Evolutionary conservation across 2,888 invertebrate genomes (phyloP), one percentile per base, ranked within the genome.

Genomic region (Caenorhabditis becei): DNA sequence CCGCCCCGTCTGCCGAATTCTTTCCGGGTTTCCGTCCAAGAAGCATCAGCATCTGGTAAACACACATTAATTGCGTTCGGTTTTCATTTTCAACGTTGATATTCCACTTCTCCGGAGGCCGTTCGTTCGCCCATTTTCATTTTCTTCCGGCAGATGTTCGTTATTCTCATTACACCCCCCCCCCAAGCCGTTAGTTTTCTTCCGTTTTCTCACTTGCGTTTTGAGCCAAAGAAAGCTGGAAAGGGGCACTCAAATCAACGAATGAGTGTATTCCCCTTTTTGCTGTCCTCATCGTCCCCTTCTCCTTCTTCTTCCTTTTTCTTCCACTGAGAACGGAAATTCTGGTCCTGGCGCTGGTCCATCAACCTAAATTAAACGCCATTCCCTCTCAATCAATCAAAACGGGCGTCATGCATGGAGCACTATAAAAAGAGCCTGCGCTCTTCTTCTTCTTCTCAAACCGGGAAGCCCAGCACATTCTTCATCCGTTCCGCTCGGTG

Each of bases 41-140:
- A 32, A 41, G 41, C 41, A 41, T 41, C 41, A 66, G 66, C 66
- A 66, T 75, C 66, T 75, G 75, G 75, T 75, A 75, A 75, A 75
- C 75, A 74, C 65, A 61, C 75, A 75, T 75, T 66, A 75, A 75
- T 75, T 67, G 59, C 35, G 32, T 66, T n/a, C n/a, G n/a, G n/a
- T n/a, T 41, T 41, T 14, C 14, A 7, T 41, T 62, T 61, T 24
- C 59, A 70, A 70, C 70, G 61, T 58, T 72, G 63, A 54, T 59
- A 63, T 72, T 56, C 47, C 56, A 62, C 37, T 65, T 41, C 18
- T 51, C 18, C 47, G 7, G 18, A 5, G 2, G n/a, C 47, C 20
- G 47, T n/a, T 47, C 54, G 54, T 72, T 56, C 16, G 49, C 72
- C 58, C 72, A 63, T 72, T 58, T 58, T 72, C 72, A 63, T 72